Evolutionary conservation across 2,888 invertebrate genomes (phyloP), one percentile per base, ranked within the genome.

Genomic region (Mellilla xanthometata): DNA sequence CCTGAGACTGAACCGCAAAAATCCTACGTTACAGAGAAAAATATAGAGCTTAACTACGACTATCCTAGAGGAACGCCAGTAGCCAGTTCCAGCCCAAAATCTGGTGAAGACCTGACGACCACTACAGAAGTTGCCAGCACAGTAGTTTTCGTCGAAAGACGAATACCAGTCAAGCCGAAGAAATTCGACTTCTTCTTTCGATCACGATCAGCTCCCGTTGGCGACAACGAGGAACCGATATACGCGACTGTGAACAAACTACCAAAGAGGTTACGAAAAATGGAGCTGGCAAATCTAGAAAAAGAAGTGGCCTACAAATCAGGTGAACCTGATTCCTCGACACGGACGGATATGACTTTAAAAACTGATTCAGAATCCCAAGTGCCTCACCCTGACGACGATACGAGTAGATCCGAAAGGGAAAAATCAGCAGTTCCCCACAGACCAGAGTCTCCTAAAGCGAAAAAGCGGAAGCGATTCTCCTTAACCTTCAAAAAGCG

Each of bases 81-180:
- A 52, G 68, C 76, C 3, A 82, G 76, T 30, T 65, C 76, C 1
- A 82, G 77, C 57, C 72, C 73, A 1, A 84, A 77, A 50, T 77
- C 82, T 2, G 72, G 76, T 13, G 84, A 87, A 6, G 78, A 80
- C 12, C 63, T 82, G 24, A 89, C 90, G 0, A 90, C 90, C 0
- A 90, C 90, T 0, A 90, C 89, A 12, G 90, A 90, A 65, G 89
- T 90, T 10, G 90, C 90, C 1, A 90, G 90, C 62, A 90, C 90
- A 6, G 86, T 90, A 12, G 85, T 90, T 54, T 87, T 90, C 57
- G 86, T 90, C 5, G 90, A 90, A 69, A 76, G 86, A 69, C 73
- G 84, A 50, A 84, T 90, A 62, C 88, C 88, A 22, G 76, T 81
- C 1, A 84, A 84, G 54, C 85, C 84, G 11, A 89, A 81, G 61